Conservation (phyloP, 2,113 vertebrate species). For the Pluvialis apricaria region DNA sequence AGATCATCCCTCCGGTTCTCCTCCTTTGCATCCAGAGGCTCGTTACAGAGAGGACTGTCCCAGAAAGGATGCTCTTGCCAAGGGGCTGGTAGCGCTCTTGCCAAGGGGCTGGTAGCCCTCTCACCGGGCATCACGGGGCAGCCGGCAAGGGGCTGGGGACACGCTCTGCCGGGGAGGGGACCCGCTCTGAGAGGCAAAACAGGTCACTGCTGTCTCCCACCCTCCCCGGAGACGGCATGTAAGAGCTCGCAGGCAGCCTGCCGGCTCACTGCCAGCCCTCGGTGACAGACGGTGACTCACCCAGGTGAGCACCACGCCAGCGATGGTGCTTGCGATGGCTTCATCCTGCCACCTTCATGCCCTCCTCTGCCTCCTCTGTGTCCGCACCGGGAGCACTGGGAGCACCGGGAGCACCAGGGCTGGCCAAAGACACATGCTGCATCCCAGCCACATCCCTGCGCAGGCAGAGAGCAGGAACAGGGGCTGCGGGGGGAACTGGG, state of each 20-base stretch:
- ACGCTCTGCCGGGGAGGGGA: accelerated
- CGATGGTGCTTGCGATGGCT: neutral
- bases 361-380: neutral
- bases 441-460: too few species aligned
- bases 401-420: accelerated
- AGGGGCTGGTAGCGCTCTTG: neutral
- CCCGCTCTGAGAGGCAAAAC: neutral
- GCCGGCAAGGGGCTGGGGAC: neutral
- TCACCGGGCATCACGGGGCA: accelerated
- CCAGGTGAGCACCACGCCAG: neutral
- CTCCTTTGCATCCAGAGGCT: neutral
- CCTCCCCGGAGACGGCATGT: neutral
- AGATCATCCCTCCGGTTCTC: neutral
- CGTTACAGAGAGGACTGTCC: too few species aligned
- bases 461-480: neutral
- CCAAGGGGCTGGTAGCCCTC: neutral
- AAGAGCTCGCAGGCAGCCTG: neutral
- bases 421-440: neutral
- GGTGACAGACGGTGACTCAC: neutral
- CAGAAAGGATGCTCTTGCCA: neutral
- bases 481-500: neutral
- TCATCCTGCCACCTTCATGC: neutral
- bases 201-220: neutral
- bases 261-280: neutral
- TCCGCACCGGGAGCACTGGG: accelerated